A percentile compares a stretch with the other conserved stretches of the same genome.
Evolutionary conservation across 2,113 vertebrate species (phyloP).

Genomic region (Neoarius graeffei): DNA sequence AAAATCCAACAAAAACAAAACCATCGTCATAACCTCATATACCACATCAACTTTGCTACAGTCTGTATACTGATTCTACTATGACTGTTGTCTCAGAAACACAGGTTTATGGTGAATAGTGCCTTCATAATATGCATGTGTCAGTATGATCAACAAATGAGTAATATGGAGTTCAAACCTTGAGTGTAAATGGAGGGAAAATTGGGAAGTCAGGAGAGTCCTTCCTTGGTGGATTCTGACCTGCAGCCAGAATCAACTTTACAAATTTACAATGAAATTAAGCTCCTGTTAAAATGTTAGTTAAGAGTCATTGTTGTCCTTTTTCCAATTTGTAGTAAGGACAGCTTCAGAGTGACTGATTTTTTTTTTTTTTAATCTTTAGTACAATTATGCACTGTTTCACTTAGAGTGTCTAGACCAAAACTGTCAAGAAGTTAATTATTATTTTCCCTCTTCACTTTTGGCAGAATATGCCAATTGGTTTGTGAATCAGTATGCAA

Average conservation of each 20-base stretch:
- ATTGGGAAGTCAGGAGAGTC: background rate
- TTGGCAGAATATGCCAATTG: background rate
- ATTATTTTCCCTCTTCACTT: background rate
- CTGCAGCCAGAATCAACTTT: background rate
- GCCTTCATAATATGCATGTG: background rate
- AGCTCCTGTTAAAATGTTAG: background rate
- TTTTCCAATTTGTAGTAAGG: background rate
- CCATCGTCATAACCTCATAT: background rate
- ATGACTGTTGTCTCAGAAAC: background rate
- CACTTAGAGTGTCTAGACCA: background rate
- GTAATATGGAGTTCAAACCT: background rate
- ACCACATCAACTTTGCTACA: background rate
- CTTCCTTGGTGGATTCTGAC: background rate
- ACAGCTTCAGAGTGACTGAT: background rate
- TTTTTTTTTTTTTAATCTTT: background rate
- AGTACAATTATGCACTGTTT: conserved; percentile 2
- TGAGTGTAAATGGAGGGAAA: background rate
- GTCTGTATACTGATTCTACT: background rate
- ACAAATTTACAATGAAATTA: background rate
- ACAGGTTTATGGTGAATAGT: background rate
- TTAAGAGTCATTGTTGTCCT: background rate
- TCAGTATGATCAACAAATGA: background rate
- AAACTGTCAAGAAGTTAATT: background rate
- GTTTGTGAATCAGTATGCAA: background rate
- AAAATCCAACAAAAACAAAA: background rate